Evolutionary conservation across 2,113 vertebrate genomes (phyloP).

Genomic region (Notarius lentiginosus): DNA sequence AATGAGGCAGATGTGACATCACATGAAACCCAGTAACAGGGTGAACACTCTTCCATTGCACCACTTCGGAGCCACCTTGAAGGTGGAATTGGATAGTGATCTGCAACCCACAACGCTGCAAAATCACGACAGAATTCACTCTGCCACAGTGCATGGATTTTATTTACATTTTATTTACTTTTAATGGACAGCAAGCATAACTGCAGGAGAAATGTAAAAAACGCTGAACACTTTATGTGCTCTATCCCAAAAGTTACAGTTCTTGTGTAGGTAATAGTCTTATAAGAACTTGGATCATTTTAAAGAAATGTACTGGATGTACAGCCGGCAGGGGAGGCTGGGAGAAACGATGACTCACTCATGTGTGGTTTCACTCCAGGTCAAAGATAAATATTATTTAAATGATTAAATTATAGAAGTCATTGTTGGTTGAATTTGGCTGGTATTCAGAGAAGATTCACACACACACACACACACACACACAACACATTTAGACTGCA

Average conservation of each 20-base stretch:
- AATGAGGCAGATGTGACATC: too few relatives aligned
- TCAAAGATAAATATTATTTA: not conserved
- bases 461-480: not conserved
- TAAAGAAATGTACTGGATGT: not conserved
- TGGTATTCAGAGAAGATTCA: not conserved
- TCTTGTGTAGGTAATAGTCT: not conserved
- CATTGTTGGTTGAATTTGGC: not conserved
- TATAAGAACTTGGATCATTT: not conserved
- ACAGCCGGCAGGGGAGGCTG: not conserved
- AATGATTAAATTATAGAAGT: not conserved
- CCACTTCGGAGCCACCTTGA: not conserved
- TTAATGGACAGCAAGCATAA: too few relatives aligned
- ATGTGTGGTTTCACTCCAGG: not conserved
- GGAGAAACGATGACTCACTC: not conserved
- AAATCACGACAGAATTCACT: not conserved
- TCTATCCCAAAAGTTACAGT: too few relatives aligned
- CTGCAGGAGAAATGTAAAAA: too few relatives aligned
- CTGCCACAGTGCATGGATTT: not conserved
- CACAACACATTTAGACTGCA: not conserved
- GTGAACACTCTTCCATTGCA: not conserved
- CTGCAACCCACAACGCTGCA: not conserved
- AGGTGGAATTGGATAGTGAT: not conserved
- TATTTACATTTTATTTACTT: not conserved
- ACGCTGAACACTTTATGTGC: too few relatives aligned
- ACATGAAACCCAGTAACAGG: not conserved